Percentiles rank a stretch among this genome's conserved stretches.
These are phyloP conservation scores for Sebastes diaconus DNA, from an alignment of 2,797 vertebrate species.

Conservation along the genomic window DNA sequence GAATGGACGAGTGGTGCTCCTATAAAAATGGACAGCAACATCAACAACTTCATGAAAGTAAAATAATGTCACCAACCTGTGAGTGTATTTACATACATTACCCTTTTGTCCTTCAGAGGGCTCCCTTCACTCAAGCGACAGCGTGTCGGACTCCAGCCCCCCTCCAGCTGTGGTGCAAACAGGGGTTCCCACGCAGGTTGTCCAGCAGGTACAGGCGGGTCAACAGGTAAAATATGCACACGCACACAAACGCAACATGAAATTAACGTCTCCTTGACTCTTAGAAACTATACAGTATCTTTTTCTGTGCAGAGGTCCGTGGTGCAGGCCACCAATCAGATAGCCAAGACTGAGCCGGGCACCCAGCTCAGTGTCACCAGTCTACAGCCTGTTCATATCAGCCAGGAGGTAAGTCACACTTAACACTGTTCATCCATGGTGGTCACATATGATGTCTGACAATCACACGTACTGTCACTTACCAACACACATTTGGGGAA, in stretches of 20 bases:
- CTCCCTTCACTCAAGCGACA: conserved; percentile 91
- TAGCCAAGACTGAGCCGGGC: conserved; percentile 87
- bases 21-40: background rate
- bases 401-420: conserved; percentile 84
- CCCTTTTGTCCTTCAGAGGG: conserved; percentile 80
- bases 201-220: conserved; percentile 89
- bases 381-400: conserved; percentile 90
- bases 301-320: conserved; percentile 87
- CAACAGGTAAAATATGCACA: conserved; percentile 85
- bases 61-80: background rate
- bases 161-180: conserved; percentile 89
- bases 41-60: background rate
- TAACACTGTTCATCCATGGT: background rate
- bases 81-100: background rate
- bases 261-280: background rate
- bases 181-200: conserved; percentile 92
- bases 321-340: conserved; percentile 89
- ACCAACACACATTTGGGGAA: background rate
- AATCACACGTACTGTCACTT: background rate
- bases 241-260: background rate
- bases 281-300: background rate
- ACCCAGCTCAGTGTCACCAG: conserved; percentile 90
- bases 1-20: background rate
- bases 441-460: background rate
- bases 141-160: conserved; percentile 89